A percentile compares a stretch with the other conserved stretches of the same genome.
These are phyloP conservation scores for Clanis bilineata DNA, from an alignment of 2,888 invertebrate genomes.

Conservation along the genomic window DNA sequence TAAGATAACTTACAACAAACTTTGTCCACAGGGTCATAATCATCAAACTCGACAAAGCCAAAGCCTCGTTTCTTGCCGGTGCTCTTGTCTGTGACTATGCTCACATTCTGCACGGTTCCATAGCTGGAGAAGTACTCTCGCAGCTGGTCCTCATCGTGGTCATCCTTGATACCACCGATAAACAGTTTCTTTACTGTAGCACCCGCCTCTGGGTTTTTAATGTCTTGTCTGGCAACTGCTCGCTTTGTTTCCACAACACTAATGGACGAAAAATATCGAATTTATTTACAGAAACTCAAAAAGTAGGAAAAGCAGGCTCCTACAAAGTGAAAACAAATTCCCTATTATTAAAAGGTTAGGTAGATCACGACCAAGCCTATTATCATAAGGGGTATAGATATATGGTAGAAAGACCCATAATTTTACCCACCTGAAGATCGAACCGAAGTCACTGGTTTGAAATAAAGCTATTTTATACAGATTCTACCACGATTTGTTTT, in stretches of 20 bases:
- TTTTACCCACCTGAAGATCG: too few relatives aligned
- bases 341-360: too few relatives aligned
- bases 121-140: slow-evolving; percentile 91
- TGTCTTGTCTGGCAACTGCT: slow-evolving; percentile 96
- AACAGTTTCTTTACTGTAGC: slow-evolving; percentile 97
- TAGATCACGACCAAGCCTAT: too few relatives aligned
- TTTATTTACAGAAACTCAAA: too few relatives aligned
- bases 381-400: too few relatives aligned
- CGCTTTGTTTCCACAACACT: slow-evolving; percentile 98
- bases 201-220: slow-evolving; percentile 95
- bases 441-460: too few relatives aligned
- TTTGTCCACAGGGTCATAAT: slow-evolving; percentile 98
- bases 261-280: slow-evolving; percentile 4
- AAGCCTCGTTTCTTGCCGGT: slow-evolving; percentile 97
- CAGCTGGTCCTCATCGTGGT: slow-evolving; percentile 95
- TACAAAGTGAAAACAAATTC: too few relatives aligned
- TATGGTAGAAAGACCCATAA: too few relatives aligned
- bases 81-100: slow-evolving; percentile 95
- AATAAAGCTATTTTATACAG: too few relatives aligned
- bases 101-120: slow-evolving; percentile 92
- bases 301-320: too few relatives aligned
- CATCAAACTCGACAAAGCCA: slow-evolving; percentile 98
- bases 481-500: too few relatives aligned
- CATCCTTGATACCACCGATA: slow-evolving; percentile 97
- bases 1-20: slow-evolving; percentile 90